Evolutionary conservation across 2,888 invertebrate species (phyloP).

Genomic region (Prosopocoilus inquinatus): DNA sequence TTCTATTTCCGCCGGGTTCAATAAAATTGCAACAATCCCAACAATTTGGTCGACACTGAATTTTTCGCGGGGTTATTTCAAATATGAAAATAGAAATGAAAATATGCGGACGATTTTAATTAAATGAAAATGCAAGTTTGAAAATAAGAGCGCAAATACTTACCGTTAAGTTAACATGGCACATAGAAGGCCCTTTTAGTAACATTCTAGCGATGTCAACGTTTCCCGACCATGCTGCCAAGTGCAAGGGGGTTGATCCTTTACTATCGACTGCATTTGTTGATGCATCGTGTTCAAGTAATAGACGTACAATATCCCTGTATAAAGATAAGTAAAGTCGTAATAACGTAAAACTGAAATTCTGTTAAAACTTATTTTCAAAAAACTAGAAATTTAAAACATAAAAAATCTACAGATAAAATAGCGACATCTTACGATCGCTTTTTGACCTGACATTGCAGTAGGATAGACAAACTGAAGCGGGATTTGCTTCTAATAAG

Average conservation of each 20-base stretch:
- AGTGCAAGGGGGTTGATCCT: constrained; percentile 88
- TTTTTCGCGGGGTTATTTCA: neutral
- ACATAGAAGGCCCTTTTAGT: constrained; percentile 75
- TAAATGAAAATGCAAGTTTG: no score
- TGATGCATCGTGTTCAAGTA: constrained; percentile 84
- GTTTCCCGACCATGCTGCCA: constrained; percentile 94
- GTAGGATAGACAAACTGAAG: no score
- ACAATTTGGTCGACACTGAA: neutral
- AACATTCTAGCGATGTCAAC: constrained; percentile 83
- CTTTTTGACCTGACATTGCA: no score
- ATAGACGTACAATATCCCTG: constrained; percentile 81
- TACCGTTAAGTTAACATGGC: constrained; percentile 83
- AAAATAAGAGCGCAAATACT: constrained; percentile 38
- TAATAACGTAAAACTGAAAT: no score
- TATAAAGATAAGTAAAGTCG: constrained; percentile 21
- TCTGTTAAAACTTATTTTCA: no score
- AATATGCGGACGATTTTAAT: neutral
- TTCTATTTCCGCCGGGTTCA: neutral
- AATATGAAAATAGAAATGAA: neutral
- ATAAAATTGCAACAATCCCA: neutral
- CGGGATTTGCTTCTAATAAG: no score
- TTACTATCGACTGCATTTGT: constrained; percentile 85
- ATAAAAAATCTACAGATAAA: no score
- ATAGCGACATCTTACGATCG: no score
- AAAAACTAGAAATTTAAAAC: no score